A percentile compares a stretch with the other conserved stretches of the same genome.
Conservation (phyloP, 2,888 invertebrate genomes). For the Archaeoteleia sp. region DNA sequence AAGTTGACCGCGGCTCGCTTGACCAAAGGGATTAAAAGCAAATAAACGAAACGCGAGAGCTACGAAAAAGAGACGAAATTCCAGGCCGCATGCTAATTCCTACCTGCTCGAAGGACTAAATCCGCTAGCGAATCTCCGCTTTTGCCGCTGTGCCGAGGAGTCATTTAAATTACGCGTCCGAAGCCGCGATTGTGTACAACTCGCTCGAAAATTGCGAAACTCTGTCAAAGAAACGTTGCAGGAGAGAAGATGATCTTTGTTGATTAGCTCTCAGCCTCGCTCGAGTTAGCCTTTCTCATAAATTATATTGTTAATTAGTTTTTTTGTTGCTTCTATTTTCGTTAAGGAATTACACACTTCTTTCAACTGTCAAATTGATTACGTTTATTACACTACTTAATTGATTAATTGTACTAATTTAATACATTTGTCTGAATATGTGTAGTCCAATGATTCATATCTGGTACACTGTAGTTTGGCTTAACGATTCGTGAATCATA, state of each 20-base stretch:
- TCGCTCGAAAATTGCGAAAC: slow-evolving; percentile 8
- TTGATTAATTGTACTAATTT: too few relatives aligned
- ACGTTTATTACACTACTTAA: too few relatives aligned
- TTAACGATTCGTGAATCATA: too few relatives aligned
- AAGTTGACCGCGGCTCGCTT: slow-evolving; percentile 62
- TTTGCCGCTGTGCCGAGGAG: slow-evolving; percentile 33
- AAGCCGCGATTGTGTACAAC: neutral
- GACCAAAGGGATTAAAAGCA: slow-evolving; percentile 67
- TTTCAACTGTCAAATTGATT: too few relatives aligned
- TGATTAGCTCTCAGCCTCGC: slow-evolving; percentile 1
- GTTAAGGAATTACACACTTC: too few relatives aligned
- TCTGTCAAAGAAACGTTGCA: neutral
- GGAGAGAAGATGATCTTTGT: neutral
- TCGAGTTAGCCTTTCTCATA: too few relatives aligned
- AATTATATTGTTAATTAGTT: too few relatives aligned
- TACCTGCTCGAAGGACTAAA: slow-evolving; percentile 42
- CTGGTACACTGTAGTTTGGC: too few relatives aligned
- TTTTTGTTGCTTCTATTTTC: too few relatives aligned
- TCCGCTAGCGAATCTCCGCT: slow-evolving; percentile 24
- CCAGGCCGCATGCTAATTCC: slow-evolving; percentile 54
- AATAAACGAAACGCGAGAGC: slow-evolving; percentile 60
- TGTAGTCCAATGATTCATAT: too few relatives aligned
- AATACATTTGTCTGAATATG: too few relatives aligned
- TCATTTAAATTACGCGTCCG: slow-evolving; percentile 33
- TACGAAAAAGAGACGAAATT: slow-evolving; percentile 51